Conservation (phyloP, 2,113 vertebrate species). For the Aegithalos caudatus region DNA sequence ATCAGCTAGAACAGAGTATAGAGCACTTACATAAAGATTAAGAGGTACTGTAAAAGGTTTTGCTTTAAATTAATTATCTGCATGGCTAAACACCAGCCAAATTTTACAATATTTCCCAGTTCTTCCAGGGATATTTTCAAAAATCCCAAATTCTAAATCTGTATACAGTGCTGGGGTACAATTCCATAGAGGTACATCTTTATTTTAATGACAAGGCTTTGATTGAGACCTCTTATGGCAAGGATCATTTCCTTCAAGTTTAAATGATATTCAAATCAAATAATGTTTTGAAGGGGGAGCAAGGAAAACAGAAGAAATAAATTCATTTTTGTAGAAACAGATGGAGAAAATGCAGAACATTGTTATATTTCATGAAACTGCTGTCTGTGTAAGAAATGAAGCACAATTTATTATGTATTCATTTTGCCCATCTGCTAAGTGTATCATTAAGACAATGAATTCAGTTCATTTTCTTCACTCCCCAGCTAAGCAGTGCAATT, state of each 20-base stretch:
- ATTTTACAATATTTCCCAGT: neutral
- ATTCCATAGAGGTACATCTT: neutral
- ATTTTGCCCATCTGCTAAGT: constrained; percentile 64
- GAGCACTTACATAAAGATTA: neutral
- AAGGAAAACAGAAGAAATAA: constrained; percentile 16
- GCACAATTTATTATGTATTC: constrained; percentile 6
- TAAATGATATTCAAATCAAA: constrained; percentile 8
- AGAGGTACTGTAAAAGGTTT: neutral
- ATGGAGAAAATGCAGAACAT: constrained; percentile 63
- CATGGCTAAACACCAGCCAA: neutral
- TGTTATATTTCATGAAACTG: constrained; percentile 46
- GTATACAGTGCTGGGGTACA: neutral
- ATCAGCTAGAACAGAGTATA: neutral
- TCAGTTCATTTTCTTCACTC: constrained; percentile 36
- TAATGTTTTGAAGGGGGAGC: neutral
- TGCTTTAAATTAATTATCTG: neutral
- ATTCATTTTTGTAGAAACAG: constrained; percentile 64
- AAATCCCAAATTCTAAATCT: neutral
- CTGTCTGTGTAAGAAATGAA: constrained; percentile 62
- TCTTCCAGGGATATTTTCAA: neutral
- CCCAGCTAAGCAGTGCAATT: constrained; percentile 41
- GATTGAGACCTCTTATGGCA: neutral
- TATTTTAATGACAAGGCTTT: neutral
- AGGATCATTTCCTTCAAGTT: neutral
- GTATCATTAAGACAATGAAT: constrained; percentile 66